Percentiles rank a stretch among this genome's conserved stretches.
Conservation (phyloP, 2,888 invertebrate species). For the Acronicta alni region DNA sequence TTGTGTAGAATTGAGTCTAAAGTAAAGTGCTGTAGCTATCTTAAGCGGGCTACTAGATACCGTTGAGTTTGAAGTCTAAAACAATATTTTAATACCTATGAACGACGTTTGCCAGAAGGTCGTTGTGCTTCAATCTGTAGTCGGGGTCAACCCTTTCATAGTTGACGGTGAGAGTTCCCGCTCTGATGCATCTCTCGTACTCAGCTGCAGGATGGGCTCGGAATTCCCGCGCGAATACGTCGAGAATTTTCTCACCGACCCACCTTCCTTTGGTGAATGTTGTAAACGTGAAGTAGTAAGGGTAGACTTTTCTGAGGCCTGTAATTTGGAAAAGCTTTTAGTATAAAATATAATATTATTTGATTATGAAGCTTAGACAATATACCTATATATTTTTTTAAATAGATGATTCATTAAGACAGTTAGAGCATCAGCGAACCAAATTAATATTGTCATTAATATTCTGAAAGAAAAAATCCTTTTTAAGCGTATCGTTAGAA, state of each 20-base stretch:
- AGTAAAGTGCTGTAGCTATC: constrained; percentile 60
- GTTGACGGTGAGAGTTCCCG: constrained; percentile 97
- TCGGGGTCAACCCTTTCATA: constrained; percentile 97
- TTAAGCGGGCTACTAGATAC: constrained; percentile 57
- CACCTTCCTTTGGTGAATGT: constrained; percentile 98
- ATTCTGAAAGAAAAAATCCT: too few relatives aligned
- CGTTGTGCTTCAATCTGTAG: constrained; percentile 97
- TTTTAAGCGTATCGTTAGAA: too few relatives aligned
- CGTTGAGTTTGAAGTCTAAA: constrained; percentile 12
- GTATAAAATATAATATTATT: background rate
- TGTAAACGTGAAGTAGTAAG: constrained; percentile 98
- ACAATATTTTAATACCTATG: constrained; percentile 92
- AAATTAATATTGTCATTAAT: too few relatives aligned
- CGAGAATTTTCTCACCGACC: constrained; percentile 97
- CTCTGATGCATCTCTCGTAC: constrained; percentile 96
- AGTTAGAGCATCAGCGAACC: too few relatives aligned
- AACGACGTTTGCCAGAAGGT: constrained; percentile 96
- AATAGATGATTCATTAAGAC: too few relatives aligned
- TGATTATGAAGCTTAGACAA: background rate
- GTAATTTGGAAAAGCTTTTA: constrained; percentile 58
- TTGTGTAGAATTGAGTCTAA: constrained; percentile 51
- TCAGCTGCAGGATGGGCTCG: constrained; percentile 97
- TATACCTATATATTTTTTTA: too few relatives aligned
- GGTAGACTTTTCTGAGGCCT: constrained; percentile 98
- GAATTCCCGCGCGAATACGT: constrained; percentile 98